Conservation (phyloP, 2,888 invertebrate genomes). For the Hirudinaria manillensis region DNA sequence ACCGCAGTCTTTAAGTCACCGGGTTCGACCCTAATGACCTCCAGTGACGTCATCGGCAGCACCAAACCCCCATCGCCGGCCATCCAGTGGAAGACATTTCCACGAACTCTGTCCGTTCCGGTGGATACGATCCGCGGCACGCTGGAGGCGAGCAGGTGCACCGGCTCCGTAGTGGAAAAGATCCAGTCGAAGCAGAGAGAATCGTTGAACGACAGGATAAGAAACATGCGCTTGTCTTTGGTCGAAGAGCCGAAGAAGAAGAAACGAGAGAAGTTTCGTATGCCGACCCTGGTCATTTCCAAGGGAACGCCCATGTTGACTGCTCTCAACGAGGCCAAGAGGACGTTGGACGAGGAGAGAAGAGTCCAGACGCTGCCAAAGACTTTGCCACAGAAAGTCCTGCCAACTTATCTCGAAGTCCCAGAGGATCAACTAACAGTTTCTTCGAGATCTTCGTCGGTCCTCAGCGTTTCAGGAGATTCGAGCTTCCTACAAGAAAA, state of each 20-base stretch:
- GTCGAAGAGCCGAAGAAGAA: not conserved
- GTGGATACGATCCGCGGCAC: not conserved
- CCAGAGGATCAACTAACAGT: too few species aligned
- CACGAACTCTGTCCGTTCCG: not conserved
- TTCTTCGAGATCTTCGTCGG: not conserved
- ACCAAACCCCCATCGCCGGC: too few species aligned
- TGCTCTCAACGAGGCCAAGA: not conserved
- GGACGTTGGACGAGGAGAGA: not conserved
- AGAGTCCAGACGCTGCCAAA: not conserved
- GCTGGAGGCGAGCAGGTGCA: not conserved
- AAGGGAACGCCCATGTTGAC: not conserved
- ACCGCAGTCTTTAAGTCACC: too few species aligned
- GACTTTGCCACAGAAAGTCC: too few species aligned
- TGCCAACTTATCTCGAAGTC: too few species aligned
- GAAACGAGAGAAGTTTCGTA: constrained; percentile 8
- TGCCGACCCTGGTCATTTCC: not conserved
- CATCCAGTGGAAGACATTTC: not conserved
- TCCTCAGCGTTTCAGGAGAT: constrained; percentile 3
- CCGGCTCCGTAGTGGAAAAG: constrained; percentile 14
- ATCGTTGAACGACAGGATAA: constrained; percentile 14
- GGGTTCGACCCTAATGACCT: too few species aligned
- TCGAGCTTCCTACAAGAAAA: not conserved
- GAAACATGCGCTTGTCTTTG: not conserved
- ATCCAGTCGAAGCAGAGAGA: constrained; percentile 24
- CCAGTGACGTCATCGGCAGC: not conserved